Base-by-base conservation (phyloP, 2,797 vertebrate species). In the Telmatherina bonti region DNA sequence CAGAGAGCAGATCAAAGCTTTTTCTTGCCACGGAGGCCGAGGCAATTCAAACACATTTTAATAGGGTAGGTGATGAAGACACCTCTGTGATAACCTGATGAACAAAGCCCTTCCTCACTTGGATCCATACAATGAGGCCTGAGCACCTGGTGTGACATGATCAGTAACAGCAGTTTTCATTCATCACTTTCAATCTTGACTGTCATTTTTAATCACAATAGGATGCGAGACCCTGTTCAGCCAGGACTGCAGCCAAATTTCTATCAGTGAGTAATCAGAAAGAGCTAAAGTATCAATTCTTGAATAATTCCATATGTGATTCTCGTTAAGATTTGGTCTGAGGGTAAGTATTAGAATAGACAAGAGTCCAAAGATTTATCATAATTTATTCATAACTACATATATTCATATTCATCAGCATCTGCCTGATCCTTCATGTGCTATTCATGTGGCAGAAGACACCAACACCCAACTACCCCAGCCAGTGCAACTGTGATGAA, bases 31-130 rank as follows among this genome's bases (percentile, higher is more conserved):
- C 83, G 59, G 87, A 88, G 80, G 84, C 80, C 59, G 62, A 70
- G 84, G 76, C 54, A 87, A 93, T 92, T 94, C 93, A 95, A 95
- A 95, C 74, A 78, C 67, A 82, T 90, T 88, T 85, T 92, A 94
- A 95, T 93, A 79, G 69, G 79, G 77, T 43, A 62, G 85, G 59
- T 71, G 80, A 87, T 62, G 74, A 87, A 85, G 78, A 72, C 15
- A 36, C 66, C 76, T 83, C 80, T 90, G 84, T 89, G 81, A 91
- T 85, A 85, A 74, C 73, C 78, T 70, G 74, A 86, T 83, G 77
- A 92, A 93, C 88, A 92, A 94, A 92, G 89, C 82, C 66, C 27
- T 51, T 78, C 72, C 74, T 77, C 78, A 60, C 83, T 83, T 66
- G 74, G 76, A 90, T 83, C 81, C 73, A 43, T 62, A 82, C 72